phyloP scores from a whole-genome alignment of 1,140 invertebrate genomes.

The Diabrotica virgifera region DNA sequence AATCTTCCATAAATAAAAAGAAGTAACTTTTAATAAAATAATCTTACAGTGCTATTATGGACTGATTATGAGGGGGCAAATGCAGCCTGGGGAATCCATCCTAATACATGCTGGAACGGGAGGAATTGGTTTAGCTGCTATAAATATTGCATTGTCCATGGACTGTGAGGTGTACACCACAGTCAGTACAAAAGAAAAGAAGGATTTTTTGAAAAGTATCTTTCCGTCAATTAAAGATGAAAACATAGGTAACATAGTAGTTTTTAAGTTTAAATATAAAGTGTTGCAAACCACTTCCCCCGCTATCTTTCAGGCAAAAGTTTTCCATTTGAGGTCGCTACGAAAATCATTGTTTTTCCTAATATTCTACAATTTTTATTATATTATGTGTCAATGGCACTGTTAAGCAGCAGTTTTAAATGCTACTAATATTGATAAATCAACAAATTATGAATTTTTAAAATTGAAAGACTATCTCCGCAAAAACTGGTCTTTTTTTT shows the following conservation, averaged over 20 bases:
- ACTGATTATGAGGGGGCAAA: constrained; percentile 11
- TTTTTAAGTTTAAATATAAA: no score
- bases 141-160: constrained; percentile 82
- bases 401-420: no score
- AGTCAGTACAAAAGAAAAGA: constrained; percentile 81
- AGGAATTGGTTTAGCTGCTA: constrained; percentile 92
- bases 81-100: constrained; percentile 71
- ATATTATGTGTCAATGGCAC: no score
- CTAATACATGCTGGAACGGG: constrained; percentile 94
- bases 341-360: no score
- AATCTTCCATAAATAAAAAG: not conserved
- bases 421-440: no score
- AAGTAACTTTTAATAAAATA: not conserved
- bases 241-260: constrained; percentile 57
- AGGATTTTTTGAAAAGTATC: constrained; percentile 77
- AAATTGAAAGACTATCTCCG: no score
- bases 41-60: constrained; percentile 19
- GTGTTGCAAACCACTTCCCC: no score
- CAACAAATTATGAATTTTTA: no score
- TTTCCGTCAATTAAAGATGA: constrained; percentile 79
- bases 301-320: no score
- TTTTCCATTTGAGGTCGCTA: no score
- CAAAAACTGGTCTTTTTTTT: no score
- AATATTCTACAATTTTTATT: no score
- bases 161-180: constrained; percentile 84